Evolutionary conservation across 2,113 vertebrate genomes (phyloP).

Genomic region (Dissostichus mawsoni): DNA sequence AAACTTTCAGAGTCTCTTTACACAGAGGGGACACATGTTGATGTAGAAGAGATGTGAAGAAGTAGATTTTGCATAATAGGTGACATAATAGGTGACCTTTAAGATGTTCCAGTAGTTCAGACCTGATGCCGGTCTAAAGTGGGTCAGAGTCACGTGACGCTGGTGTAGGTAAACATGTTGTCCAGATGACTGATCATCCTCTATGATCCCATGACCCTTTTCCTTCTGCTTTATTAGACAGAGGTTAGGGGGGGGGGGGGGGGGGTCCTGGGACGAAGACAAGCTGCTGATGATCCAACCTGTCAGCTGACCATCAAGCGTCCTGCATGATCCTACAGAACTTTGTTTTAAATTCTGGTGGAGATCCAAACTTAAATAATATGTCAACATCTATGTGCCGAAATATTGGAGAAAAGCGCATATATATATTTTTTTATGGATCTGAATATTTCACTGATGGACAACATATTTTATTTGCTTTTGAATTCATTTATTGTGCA

Average conservation of each 20-base stretch:
- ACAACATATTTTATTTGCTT: too few relatives aligned
- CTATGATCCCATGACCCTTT: constrained; percentile 33
- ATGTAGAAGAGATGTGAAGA: too few relatives aligned
- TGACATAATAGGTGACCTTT: too few relatives aligned
- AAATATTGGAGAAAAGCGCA: too few relatives aligned
- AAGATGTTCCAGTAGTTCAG: background rate
- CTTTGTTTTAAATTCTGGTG: background rate
- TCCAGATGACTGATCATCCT: constrained; percentile 60
- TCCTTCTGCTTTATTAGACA: constrained; percentile 29
- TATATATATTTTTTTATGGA: too few relatives aligned
- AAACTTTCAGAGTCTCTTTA: too few relatives aligned
- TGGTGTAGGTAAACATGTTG: constrained; percentile 51
- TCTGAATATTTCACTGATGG: too few relatives aligned
- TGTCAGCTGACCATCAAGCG: background rate
- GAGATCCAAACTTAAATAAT: too few relatives aligned
- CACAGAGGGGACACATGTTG: too few relatives aligned
- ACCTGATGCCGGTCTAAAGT: constrained; percentile 5
- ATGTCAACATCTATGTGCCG: too few relatives aligned
- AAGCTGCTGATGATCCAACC: constrained; percentile 27
- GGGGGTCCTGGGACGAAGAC: constrained; percentile 20
- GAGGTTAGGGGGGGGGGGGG: background rate
- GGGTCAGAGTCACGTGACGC: constrained; percentile 33
- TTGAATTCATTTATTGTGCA: too few relatives aligned
- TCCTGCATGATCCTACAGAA: background rate
- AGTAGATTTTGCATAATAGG: too few relatives aligned